phyloP scores from a whole-genome alignment of 2,113 vertebrate genomes.

The Bos indicus region DNA sequence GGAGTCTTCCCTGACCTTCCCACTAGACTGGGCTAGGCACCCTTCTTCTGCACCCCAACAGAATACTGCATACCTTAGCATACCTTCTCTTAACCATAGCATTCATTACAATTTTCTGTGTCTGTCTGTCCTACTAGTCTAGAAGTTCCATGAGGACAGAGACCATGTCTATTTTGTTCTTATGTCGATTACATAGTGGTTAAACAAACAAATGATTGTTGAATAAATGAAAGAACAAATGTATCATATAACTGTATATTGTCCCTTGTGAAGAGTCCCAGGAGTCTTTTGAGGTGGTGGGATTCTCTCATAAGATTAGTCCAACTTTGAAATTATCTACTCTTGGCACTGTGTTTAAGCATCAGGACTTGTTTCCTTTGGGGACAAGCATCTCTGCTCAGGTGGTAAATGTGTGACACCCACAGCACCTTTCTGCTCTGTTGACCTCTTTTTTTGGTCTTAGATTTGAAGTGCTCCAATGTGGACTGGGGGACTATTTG shows the following conservation, averaged over 20 bases:
- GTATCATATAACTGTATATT: neutral
- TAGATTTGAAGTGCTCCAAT: neutral
- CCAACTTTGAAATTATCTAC: neutral
- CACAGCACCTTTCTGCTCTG: neutral
- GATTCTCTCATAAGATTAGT: neutral
- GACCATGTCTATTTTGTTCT: neutral
- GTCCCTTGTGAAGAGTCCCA: neutral
- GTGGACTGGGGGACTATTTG: neutral
- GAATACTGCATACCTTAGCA: neutral
- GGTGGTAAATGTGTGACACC: neutral
- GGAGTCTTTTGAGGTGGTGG: neutral
- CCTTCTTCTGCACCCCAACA: neutral
- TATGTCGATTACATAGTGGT: neutral
- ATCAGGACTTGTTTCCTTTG: neutral
- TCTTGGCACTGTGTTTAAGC: neutral
- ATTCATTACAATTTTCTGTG: neutral
- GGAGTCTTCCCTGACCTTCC: neutral
- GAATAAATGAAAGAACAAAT: constrained; percentile 8
- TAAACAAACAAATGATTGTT: neutral
- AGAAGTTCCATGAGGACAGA: neutral
- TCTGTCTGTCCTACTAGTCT: neutral
- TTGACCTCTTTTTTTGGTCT: neutral
- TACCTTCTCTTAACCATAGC: neutral
- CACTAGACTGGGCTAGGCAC: neutral
- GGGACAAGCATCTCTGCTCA: neutral